Evolutionary conservation across 2,888 invertebrate genomes (phyloP), one percentile per base, ranked within the genome.

Genomic region (Hipparchia semele): DNA sequence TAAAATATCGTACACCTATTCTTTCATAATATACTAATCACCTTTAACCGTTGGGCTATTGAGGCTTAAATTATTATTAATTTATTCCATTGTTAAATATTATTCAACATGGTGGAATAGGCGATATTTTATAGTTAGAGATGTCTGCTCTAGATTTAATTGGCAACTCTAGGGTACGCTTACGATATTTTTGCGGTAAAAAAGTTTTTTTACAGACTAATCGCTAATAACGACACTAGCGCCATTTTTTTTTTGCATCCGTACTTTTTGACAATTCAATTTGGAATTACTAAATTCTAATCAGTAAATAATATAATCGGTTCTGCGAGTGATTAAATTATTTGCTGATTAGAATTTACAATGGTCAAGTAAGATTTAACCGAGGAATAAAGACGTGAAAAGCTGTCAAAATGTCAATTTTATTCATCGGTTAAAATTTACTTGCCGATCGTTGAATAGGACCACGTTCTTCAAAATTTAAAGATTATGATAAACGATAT

Each of bases 1-100:
- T 33, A 58, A 51, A 51, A 60, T 71, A 51, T 64, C 65, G 58
- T 49, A 9, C n/a, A 6, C 71, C 59, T 6, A 49, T 23, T 23
- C 13, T 54, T 46, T 49, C 45, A 49, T 49, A 7, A 49, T 49
- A 7, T 49, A 6, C 49, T 49, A 49, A 49, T 56, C 39, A 23
- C 23, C 23, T 23, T 23, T 23, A 23, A 23, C 23, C 23, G 23
- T 23, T 23, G 23, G 23, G 23, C 23, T 23, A 23, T 23, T 23
- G 23, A 23, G 23, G 23, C 23, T 23, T 23, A 23, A 23, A 23
- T 23, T 23, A 23, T 23, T 23, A 23, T 23, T 23, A 23, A 23
- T 39, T 39, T 39, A 39, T 39, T 5, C 39, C 39, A 0, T 1
- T 0, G 39, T 39, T 39, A 39, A 39, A 39, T 5, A 39, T 39